phyloP scores from a whole-genome alignment of 2,797 vertebrate genomes.

The Silurus lanzhouensis region DNA sequence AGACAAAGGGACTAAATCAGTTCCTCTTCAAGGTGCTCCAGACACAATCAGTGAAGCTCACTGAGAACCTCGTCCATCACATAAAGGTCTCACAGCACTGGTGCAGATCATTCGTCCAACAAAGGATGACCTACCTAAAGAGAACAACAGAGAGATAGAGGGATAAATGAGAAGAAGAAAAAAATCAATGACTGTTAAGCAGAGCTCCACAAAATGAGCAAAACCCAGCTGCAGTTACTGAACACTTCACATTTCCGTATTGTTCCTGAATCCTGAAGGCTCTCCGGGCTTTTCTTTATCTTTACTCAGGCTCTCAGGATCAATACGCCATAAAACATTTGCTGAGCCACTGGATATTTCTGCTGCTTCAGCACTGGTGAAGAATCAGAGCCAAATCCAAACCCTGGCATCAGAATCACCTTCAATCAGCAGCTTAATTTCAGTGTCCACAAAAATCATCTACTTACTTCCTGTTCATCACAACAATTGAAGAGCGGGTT shows the following conservation, averaged over 20 bases:
- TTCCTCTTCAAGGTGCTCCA: conserved; percentile 67
- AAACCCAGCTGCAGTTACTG: neutral
- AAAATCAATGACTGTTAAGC: conserved; percentile 42
- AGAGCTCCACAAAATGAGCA: conserved; percentile 17
- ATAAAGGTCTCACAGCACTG: conserved; percentile 61
- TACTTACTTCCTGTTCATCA: neutral
- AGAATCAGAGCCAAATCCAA: conserved; percentile 3
- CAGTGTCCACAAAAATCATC: conserved; percentile 22
- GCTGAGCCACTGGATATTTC: conserved; percentile 13
- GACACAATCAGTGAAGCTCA: conserved; percentile 63
- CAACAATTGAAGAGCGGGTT: too few relatives aligned
- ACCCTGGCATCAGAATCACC: conserved; percentile 34
- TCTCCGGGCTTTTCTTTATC: neutral
- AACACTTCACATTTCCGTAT: neutral
- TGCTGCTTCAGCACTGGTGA: conserved; percentile 31
- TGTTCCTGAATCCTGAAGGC: neutral
- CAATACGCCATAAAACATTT: conserved; percentile 39
- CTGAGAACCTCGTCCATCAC: conserved; percentile 64
- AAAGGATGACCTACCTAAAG: conserved; percentile 60
- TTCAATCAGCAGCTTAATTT: conserved; percentile 36
- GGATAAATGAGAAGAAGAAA: conserved; percentile 10
- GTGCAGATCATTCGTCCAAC: conserved; percentile 63
- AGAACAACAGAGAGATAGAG: conserved; percentile 43
- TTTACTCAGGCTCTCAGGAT: neutral
- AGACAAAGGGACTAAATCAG: conserved; percentile 67